Evolutionary conservation across 2,113 vertebrate genomes (phyloP).

Genomic region (Megatriorchis doriae): DNA sequence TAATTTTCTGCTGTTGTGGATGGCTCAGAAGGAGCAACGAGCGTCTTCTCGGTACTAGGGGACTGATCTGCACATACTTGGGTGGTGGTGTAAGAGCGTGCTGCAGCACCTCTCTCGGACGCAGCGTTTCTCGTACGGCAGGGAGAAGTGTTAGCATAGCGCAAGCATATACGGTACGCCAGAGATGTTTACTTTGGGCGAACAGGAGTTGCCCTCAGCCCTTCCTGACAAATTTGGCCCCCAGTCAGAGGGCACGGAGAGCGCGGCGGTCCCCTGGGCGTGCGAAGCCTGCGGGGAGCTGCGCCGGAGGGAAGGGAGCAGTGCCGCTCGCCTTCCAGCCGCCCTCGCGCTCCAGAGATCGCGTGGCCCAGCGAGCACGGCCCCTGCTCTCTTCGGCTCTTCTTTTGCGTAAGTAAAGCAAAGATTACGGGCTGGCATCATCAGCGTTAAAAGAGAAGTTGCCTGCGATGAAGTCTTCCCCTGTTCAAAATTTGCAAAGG

Average conservation of each 20-base stretch:
- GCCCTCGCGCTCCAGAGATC: fast-evolving
- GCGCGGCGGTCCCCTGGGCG: not conserved
- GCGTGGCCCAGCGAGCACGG: not conserved
- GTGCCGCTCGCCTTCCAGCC: not conserved
- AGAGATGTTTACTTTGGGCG: not conserved
- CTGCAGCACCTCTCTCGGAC: not conserved
- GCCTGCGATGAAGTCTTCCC: not conserved
- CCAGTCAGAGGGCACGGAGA: not conserved
- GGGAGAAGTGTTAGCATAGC: fast-evolving
- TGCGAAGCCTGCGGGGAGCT: not conserved
- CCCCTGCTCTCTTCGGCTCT: not conserved
- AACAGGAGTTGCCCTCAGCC: not conserved
- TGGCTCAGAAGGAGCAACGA: not conserved
- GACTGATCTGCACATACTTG: not conserved
- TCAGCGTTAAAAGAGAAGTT: not conserved
- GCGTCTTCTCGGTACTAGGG: not conserved
- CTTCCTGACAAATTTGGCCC: not conserved
- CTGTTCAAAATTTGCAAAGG: not conserved
- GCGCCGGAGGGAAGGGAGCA: not conserved
- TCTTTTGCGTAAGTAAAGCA: not conserved
- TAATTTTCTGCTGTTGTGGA: not conserved
- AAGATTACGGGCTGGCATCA: not conserved
- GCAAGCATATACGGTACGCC: not conserved
- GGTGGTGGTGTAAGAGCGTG: not conserved
- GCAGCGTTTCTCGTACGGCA: not conserved